Conservation (phyloP, 1,140 invertebrate species). For the Forficula auricularia region DNA sequence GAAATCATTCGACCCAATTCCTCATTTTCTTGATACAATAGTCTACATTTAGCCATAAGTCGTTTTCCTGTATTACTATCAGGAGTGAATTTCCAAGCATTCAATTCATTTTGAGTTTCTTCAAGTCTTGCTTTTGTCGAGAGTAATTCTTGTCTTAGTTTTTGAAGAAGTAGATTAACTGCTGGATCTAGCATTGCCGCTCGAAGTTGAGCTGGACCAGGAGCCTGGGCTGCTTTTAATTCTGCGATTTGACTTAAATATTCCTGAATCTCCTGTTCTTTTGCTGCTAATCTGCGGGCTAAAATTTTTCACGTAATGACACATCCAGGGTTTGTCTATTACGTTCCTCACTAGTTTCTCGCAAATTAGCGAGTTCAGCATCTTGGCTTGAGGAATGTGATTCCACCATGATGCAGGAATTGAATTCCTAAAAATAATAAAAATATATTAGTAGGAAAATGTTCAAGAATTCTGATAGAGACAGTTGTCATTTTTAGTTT, state of each 20-base stretch:
- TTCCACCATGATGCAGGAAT: too few relatives aligned
- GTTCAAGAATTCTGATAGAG: too few relatives aligned
- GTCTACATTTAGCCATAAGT: constrained; percentile 89
- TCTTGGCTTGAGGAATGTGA: too few relatives aligned
- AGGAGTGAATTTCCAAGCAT: constrained; percentile 96
- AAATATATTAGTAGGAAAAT: too few relatives aligned
- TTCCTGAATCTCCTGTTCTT: constrained; percentile 93
- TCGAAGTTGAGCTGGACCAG: constrained; percentile 55
- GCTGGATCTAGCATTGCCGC: constrained; percentile 83
- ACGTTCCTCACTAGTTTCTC: constrained; percentile 63
- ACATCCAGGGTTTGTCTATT: constrained; percentile 68
- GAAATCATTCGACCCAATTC: constrained; percentile 90
- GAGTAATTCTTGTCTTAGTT: constrained; percentile 78
- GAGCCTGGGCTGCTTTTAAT: constrained; percentile 64
- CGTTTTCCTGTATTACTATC: constrained; percentile 92
- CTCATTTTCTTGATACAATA: constrained; percentile 96
- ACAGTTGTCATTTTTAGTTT: too few relatives aligned
- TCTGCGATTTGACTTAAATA: constrained; percentile 88
- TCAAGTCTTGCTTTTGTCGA: constrained; percentile 78
- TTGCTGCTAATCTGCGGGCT: constrained; percentile 73
- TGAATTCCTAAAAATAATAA: too few relatives aligned
- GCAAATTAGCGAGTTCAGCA: constrained; percentile 51
- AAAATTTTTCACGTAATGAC: constrained; percentile 75
- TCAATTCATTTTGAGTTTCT: constrained; percentile 93
- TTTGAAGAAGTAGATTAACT: constrained; percentile 84